Conservation (phyloP, 2,888 invertebrate species). For the Volucella inflata region DNA sequence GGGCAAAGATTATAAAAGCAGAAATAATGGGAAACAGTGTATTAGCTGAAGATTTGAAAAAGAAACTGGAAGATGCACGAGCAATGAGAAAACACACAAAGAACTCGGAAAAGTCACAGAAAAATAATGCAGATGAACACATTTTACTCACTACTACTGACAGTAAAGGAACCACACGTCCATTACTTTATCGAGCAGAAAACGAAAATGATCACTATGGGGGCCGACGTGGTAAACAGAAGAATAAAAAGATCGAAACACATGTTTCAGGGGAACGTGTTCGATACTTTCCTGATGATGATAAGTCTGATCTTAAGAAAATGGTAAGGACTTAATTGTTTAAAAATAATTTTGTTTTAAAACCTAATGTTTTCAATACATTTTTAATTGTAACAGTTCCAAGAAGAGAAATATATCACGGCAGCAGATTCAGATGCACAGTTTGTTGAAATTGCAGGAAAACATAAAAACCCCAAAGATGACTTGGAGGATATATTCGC, state of each 20-base stretch:
- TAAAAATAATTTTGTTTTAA: not conserved
- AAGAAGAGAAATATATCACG: conserved; percentile 91
- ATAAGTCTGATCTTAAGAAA: conserved; percentile 92
- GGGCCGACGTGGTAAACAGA: conserved; percentile 70
- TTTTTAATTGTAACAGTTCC: conserved; percentile 85
- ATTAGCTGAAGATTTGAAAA: conserved; percentile 88
- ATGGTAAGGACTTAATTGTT: conserved; percentile 86
- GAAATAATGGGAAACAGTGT: conserved; percentile 94
- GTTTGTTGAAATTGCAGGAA: conserved; percentile 90
- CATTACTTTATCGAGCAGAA: conserved; percentile 83
- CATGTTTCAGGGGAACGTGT: conserved; percentile 89
- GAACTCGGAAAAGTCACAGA: conserved; percentile 13
- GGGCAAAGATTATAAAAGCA: conserved; percentile 95
- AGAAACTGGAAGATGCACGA: conserved; percentile 89
- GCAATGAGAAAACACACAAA: conserved; percentile 80
- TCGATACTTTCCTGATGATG: conserved; percentile 95
- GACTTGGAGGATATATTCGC: conserved; percentile 94
- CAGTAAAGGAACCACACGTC: conserved; percentile 88
- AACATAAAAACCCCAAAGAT: conserved; percentile 86
- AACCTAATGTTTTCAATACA: not conserved
- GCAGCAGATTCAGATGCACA: conserved; percentile 92
- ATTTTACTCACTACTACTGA: conserved; percentile 89
- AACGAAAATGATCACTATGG: conserved; percentile 76
- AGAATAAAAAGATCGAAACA: conserved; percentile 86
- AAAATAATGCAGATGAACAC: conserved; percentile 82